phyloP scores from a whole-genome alignment of 2,888 invertebrate genomes.

The Teleogryllus oceanicus region DNA sequence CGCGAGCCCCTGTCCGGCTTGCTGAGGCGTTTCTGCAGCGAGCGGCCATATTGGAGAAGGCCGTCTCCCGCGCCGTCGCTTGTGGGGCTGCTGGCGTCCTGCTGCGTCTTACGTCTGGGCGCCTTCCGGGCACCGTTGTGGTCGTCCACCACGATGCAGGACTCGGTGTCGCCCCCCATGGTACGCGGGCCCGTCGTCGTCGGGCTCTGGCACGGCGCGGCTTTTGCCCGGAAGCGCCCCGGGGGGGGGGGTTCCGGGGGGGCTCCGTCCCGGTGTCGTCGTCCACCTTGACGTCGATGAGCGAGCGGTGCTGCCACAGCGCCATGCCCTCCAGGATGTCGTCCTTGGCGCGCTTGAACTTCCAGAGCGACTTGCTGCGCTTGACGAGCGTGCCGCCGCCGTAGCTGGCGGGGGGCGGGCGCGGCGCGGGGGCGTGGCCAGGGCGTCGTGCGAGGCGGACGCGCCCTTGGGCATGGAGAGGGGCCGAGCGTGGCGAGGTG shows the following conservation, averaged over 20 bases:
- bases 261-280: too few relatives aligned
- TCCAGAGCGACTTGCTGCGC: conserved; percentile 82
- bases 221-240: too few relatives aligned
- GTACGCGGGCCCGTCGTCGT: too few relatives aligned
- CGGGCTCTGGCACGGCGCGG: not conserved
- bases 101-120: not conserved
- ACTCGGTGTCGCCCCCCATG: too few relatives aligned
- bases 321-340: conserved; percentile 82
- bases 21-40: conserved; percentile 41
- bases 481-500: conserved; percentile 53
- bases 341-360: conserved; percentile 64
- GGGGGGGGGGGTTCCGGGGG: too few relatives aligned
- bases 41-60: conserved; percentile 39
- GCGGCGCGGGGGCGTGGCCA: not conserved
- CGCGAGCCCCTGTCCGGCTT: conserved; percentile 42
- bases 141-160: conserved; percentile 79
- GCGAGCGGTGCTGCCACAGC: conserved; percentile 78
- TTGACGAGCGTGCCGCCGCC: conserved; percentile 53
- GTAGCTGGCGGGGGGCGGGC: not conserved
- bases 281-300: conserved; percentile 79
- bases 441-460: not conserved
- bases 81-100: not conserved
- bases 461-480: conserved; percentile 45
- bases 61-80: conserved; percentile 28
- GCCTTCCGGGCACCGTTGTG: conserved; percentile 46